Evolutionary conservation across 2,888 invertebrate genomes (phyloP), one percentile per base, ranked within the genome.

Genomic region (Dolichomitus sp.): DNA sequence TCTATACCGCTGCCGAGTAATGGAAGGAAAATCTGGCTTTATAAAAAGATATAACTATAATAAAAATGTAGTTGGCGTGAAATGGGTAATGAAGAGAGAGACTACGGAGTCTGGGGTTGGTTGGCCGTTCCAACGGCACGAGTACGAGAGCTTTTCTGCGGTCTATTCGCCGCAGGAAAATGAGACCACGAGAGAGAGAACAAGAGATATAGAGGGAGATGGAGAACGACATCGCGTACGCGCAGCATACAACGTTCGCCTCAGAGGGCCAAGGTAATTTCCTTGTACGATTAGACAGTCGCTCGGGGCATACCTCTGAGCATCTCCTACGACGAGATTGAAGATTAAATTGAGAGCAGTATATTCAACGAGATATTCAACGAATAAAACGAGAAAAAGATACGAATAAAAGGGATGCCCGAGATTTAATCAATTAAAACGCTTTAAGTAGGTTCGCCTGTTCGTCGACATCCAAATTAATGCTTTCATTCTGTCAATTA

Each of bases 41-140:
- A 80, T 79, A 79, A 79, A 80, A 80, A 80, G 80, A 80, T 80
- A 80, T 74, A 68, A 74, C 80, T 80, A 68, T 80, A 74, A 80
- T 80, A 80, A 80, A 80, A 80, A 80, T 80, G 68, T 80, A 80
- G 73, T 80, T 74, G 80, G 73, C 80, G 80, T 74, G 66, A 74
- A 80, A 80, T 80, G 73, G 79, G 73, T 80, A 80, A 80, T 80
- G 80, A 80, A 80, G 73, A 70, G 63, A 78, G 77, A 45, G 59
- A 57, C 27, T 12, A 48, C 57, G 72, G 19, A 61, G 27, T 9
- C 1, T 37, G 27, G 50, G 33, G 30, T 45, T 37, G 72, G 65
- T 54, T 66, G 27, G 37, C 30, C 27, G 61, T 57, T 45, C 9
- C 57, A 17, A 57, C 66, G 66, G n/a, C 33, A 37, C 5, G 63